Base-by-base conservation (phyloP, 2,113 vertebrate genomes). In the Centropristis striata region DNA sequence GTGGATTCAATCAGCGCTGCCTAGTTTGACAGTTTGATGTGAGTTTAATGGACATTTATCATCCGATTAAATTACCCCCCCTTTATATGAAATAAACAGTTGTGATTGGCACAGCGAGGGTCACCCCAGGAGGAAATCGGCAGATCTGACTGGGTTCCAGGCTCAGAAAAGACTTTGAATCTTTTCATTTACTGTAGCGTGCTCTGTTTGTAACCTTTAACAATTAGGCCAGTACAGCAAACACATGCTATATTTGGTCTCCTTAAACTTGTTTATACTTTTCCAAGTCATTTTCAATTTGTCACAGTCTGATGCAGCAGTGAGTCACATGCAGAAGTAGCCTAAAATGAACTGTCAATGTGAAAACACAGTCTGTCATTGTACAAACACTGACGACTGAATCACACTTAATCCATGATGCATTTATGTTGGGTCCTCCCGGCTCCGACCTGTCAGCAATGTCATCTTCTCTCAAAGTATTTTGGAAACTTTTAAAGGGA, bases 331-430 rank as follows among this genome's bases (percentile, higher is more conserved):
- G 21, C 44, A 82, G 61, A 80, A 58, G 37, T 47, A 23, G 66
- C 83, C 82, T 63, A 42, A 80, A 76, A 80, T 61, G 60, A 86
- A 80, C 80, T 51, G 67, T 72, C 78, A 69, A 59, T 66, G 65
- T 73, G 41, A 32, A 60, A 82, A 80, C 64, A 47, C 63, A 37
- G 57, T 67, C 20, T 77, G 69, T 80, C 68, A 32, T 50, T 55
- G 47, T 21, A 65, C 28, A 42, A 83, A n/a, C 71, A 27, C 54
- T 60, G 36, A 63, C 2, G 64, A 47, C 27, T 90, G 80, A 89
- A 74, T 88, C 85, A 78, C 47, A 42, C 73, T 66, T 75, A 83
- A 83, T 85, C 77, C 75, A 53, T n/a, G 57, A 80, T 75, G 80
- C 71, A 67, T 74, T 85, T 71, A 67, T 66, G 28, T 14, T 63